Conservation (phyloP, 2,888 invertebrate genomes). For the Malthinus seriepunctatus region DNA sequence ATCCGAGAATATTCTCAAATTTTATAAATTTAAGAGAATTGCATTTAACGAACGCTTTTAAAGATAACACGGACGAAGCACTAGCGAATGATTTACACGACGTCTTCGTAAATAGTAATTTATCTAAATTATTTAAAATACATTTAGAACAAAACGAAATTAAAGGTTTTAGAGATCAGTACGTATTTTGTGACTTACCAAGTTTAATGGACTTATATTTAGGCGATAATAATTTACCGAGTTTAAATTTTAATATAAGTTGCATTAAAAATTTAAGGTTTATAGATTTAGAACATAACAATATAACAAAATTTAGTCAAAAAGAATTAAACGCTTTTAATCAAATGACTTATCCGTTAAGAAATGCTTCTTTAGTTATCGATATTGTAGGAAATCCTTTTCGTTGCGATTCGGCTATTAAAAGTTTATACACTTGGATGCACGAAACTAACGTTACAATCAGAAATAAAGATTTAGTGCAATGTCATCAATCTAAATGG, state of each 20-base stretch:
- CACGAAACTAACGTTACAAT: slow-evolving; percentile 63
- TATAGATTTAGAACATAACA: slow-evolving; percentile 71
- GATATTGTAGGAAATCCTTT: slow-evolving; percentile 72
- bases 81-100: slow-evolving; percentile 70
- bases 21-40: slow-evolving; percentile 69
- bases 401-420: slow-evolving; percentile 67
- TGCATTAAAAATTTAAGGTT: slow-evolving; percentile 69
- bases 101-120: slow-evolving; percentile 70
- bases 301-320: slow-evolving; percentile 61
- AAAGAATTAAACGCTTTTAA: slow-evolving; percentile 64
- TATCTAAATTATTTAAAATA: slow-evolving; percentile 67
- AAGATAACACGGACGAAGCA: slow-evolving; percentile 63
- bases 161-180: slow-evolving; percentile 63
- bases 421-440: slow-evolving; percentile 67
- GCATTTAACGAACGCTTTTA: slow-evolving; percentile 75
- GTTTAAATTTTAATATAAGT: slow-evolving; percentile 66
- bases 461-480: slow-evolving; percentile 59
- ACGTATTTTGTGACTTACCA: slow-evolving; percentile 72
- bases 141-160: slow-evolving; percentile 80
- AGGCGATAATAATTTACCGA: slow-evolving; percentile 66
- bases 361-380: slow-evolving; percentile 58
- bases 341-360: slow-evolving; percentile 55
- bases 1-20: slow-evolving; percentile 71
- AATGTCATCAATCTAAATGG: slow-evolving; percentile 54
- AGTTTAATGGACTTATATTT: slow-evolving; percentile 69